These are phyloP conservation scores for Lamellibrachia satsuma DNA, from an alignment of 2,888 invertebrate species.

Conservation along the genomic window DNA sequence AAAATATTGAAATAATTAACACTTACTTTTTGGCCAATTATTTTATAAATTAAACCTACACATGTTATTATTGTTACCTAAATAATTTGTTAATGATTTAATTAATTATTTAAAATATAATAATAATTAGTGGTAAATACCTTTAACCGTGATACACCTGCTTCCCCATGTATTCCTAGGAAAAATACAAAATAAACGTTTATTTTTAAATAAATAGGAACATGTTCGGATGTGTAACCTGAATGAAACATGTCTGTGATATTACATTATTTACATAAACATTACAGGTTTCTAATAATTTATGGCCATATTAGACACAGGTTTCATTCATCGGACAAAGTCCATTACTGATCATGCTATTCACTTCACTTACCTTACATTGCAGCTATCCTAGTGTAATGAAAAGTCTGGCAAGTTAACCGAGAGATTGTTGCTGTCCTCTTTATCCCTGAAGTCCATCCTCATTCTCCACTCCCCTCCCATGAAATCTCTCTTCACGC, in stretches of 20 bases:
- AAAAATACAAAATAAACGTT: slow-evolving; percentile 50
- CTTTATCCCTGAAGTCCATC: no score
- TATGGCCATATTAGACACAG: neutral
- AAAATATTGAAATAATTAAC: neutral
- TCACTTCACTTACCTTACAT: neutral
- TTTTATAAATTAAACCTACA: neutral
- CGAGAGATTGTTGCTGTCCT: neutral
- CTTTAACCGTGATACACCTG: slow-evolving; percentile 65
- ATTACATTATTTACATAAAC: neutral
- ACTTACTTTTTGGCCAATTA: neutral
- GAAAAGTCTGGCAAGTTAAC: neutral
- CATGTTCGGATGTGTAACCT: neutral
- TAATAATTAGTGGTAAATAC: slow-evolving; percentile 7
- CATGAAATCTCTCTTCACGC: no score
- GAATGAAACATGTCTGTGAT: neutral
- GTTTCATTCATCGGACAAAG: neutral
- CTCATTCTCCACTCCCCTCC: no score
- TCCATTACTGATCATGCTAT: neutral
- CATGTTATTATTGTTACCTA: neutral
- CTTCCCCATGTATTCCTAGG: slow-evolving; percentile 67
- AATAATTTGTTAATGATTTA: neutral
- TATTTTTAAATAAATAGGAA: neutral
- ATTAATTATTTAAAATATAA: neutral
- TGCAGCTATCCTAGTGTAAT: neutral
- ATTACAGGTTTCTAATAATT: neutral